Percentiles rank a stretch among this genome's conserved stretches.
These are phyloP conservation scores for Xenopus petersii DNA, from an alignment of 2,797 vertebrate species.

Conservation along the genomic window DNA sequence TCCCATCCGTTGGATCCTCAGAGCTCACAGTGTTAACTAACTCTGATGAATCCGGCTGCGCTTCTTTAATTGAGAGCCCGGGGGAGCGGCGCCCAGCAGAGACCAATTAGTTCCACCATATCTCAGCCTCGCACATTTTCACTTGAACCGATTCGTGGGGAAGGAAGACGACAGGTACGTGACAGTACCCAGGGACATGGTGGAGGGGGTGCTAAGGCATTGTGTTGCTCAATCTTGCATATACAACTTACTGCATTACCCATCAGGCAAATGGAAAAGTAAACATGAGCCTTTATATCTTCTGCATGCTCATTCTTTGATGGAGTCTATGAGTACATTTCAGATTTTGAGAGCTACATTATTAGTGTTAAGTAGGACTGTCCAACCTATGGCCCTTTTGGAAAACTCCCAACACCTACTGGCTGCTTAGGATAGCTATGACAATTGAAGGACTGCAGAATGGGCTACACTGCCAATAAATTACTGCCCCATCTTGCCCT, in stretches of 20 bases:
- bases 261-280: neutral
- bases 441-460: too few species aligned
- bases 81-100: slow-evolving; percentile 45
- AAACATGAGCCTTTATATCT: neutral
- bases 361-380: too few species aligned
- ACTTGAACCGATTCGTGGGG: slow-evolving; percentile 41
- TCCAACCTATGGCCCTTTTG: too few species aligned
- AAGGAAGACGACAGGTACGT: slow-evolving; percentile 47
- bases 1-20: slow-evolving; percentile 19
- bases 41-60: slow-evolving; percentile 45
- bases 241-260: slow-evolving; percentile 5
- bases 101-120: slow-evolving; percentile 50
- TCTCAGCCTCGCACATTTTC: slow-evolving; percentile 48
- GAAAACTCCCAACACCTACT: too few species aligned
- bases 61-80: slow-evolving; percentile 47
- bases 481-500: too few species aligned
- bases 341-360: too few species aligned
- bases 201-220: neutral
- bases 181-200: slow-evolving; percentile 37
- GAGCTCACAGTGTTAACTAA: slow-evolving; percentile 49
- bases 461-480: too few species aligned
- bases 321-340: too few species aligned
- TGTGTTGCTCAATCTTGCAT: neutral
- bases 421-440: too few species aligned
- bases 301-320: too few species aligned